Conservation (phyloP, 2,888 invertebrate species). For the Spatulosminthurus flaviceps region DNA sequence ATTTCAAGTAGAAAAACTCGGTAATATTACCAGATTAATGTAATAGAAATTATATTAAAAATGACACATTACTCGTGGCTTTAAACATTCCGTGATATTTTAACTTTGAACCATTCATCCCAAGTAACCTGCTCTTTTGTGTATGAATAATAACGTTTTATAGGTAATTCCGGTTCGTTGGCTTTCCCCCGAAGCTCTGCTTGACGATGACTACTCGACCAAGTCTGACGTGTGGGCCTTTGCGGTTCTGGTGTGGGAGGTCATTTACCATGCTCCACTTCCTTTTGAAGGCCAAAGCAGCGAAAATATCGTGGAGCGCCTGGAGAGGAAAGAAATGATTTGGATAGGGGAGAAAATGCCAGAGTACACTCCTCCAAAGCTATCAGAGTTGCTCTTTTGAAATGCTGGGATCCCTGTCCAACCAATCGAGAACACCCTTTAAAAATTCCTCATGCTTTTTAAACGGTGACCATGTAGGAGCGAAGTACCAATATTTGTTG, state of each 20-base stretch:
- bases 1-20: slow-evolving; percentile 84
- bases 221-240: slow-evolving; percentile 94
- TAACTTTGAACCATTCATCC: too few relatives aligned
- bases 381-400: slow-evolving; percentile 53
- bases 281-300: slow-evolving; percentile 81
- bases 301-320: slow-evolving; percentile 75
- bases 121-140: too few relatives aligned
- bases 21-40: slow-evolving; percentile 66
- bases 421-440: too few relatives aligned
- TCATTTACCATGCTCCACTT: slow-evolving; percentile 80
- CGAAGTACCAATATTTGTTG: too few relatives aligned
- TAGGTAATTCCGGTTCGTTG: slow-evolving; percentile 87
- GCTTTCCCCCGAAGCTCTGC: slow-evolving; percentile 87
- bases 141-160: too few relatives aligned
- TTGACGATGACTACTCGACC: slow-evolving; percentile 89
- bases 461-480: too few relatives aligned
- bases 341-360: slow-evolving; percentile 53
- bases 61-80: too few relatives aligned
- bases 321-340: slow-evolving; percentile 68
- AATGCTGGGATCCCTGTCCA: slow-evolving; percentile 61
- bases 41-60: too few relatives aligned
- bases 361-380: slow-evolving; percentile 49
- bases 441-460: too few relatives aligned
- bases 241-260: slow-evolving; percentile 89
- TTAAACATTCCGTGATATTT: too few relatives aligned